phyloP scores from a whole-genome alignment of 2,888 invertebrate genomes.

The Petrolisthes cinctipes region DNA sequence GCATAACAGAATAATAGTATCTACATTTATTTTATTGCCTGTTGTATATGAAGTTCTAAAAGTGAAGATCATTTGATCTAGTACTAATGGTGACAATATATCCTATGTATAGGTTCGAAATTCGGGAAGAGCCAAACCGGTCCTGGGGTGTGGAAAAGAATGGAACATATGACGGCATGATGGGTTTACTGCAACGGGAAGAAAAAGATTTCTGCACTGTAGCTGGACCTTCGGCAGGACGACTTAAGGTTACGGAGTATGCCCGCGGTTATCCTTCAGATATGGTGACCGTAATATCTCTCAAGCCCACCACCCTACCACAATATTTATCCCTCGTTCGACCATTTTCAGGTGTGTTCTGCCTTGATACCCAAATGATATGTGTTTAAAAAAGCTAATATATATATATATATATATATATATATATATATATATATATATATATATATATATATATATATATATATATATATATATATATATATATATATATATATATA shows the following conservation, averaged over 20 bases:
- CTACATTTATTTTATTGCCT: too few species aligned
- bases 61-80: too few species aligned
- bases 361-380: too few species aligned
- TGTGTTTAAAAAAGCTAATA: too few species aligned
- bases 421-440: too few species aligned
- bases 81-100: too few species aligned
- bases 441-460: too few species aligned
- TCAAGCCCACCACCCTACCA: slow-evolving; percentile 31
- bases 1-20: too few species aligned
- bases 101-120: neutral
- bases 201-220: slow-evolving; percentile 23
- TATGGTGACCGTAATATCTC: slow-evolving; percentile 19
- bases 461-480: too few species aligned
- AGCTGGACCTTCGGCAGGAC: neutral
- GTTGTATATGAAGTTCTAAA: too few species aligned
- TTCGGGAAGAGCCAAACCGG: slow-evolving; percentile 19
- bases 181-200: slow-evolving; percentile 18
- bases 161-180: slow-evolving; percentile 19
- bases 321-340: slow-evolving; percentile 26
- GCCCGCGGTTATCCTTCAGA: slow-evolving; percentile 21
- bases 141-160: slow-evolving; percentile 19
- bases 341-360: slow-evolving; percentile 22
- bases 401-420: too few species aligned
- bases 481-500: too few species aligned
- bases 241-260: slow-evolving; percentile 12